Evolutionary conservation across 2,113 vertebrate species (phyloP), one percentile per base, ranked within the genome.

Genomic region (Bostrychus sinensis): DNA sequence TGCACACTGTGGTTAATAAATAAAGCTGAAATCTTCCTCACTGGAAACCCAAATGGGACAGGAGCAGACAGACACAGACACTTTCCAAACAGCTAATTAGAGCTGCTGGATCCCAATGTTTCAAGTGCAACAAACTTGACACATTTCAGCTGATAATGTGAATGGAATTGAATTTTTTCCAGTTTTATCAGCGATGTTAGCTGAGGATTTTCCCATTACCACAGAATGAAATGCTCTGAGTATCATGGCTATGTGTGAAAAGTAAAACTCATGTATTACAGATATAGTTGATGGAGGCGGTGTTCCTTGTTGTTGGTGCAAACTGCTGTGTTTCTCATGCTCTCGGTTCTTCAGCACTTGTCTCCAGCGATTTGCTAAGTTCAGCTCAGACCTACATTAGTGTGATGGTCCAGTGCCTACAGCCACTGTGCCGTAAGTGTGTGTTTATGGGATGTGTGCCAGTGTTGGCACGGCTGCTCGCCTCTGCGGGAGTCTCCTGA

Each of bases 401-500:
- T 39, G 66, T 51, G 71, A 78, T 72, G 62, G 57, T 62, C 53
- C 62, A 66, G 26, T 73, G 81, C 72, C 83, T 82, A 74, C 71
- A 73, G 76, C 72, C 58, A 77, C 64, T 67, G 66, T 55, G 58
- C 42, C 56, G 53, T 56, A 34, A 60, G 39, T 72, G 63, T 77
- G 72, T 76, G 75, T 82, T 54, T 50, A 57, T 37, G 75, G 87
- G 87, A 86, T 56, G 55, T 32, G 75, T 86, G 87, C 87, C 87
- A 89, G 71, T 72, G 61, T 81, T 87, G 83, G 81, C 85, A 83
- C 67, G 83, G 80, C 75, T 87, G 79, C 64, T 83, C 84, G 81
- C 82, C 79, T 82, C 85, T 60, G 72, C 79, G 62, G 62, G 67
- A 53, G 78, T 68, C 87, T 80, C 85, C 78, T 70, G 85, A 85